Conservation (phyloP, 2,797 vertebrate genomes). For the Enteromius unitaeniatus region DNA sequence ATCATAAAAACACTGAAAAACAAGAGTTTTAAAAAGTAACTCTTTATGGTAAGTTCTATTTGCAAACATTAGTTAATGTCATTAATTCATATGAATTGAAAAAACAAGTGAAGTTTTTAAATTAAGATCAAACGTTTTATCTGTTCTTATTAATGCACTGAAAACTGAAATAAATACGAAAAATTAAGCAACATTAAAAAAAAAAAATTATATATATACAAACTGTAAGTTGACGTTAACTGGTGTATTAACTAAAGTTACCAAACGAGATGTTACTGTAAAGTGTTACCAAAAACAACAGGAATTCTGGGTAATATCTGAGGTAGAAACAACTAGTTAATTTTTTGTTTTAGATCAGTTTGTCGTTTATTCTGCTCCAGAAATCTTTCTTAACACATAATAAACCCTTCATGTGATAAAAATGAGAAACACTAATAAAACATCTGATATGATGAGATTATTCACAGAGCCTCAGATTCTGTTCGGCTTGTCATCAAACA, state of each 20-base stretch:
- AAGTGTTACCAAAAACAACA: not conserved
- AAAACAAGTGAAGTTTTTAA: not conserved
- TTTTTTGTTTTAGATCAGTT: not conserved
- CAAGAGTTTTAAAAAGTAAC: not conserved
- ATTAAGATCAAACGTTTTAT: not conserved
- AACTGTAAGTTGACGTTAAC: not conserved
- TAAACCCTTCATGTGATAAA: not conserved
- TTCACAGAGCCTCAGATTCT: not conserved
- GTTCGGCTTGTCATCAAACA: not conserved
- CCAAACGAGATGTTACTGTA: not conserved
- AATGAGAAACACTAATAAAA: not conserved
- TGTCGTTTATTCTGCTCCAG: not conserved
- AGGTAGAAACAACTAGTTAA: constrained; percentile 3
- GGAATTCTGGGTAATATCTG: not conserved
- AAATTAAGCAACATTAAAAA: not conserved
- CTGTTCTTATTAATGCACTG: not conserved
- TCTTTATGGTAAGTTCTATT: not conserved
- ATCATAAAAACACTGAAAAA: not conserved
- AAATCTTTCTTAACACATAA: not conserved
- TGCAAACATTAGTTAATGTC: not conserved
- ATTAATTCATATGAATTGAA: not conserved
- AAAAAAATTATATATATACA: too few relatives aligned
- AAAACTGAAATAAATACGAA: not conserved
- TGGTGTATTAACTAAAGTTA: not conserved
- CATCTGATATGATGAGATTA: not conserved